These are phyloP conservation scores for Thalassarche chlororhynchos DNA, from an alignment of 2,113 vertebrate species.

Conservation along the genomic window DNA sequence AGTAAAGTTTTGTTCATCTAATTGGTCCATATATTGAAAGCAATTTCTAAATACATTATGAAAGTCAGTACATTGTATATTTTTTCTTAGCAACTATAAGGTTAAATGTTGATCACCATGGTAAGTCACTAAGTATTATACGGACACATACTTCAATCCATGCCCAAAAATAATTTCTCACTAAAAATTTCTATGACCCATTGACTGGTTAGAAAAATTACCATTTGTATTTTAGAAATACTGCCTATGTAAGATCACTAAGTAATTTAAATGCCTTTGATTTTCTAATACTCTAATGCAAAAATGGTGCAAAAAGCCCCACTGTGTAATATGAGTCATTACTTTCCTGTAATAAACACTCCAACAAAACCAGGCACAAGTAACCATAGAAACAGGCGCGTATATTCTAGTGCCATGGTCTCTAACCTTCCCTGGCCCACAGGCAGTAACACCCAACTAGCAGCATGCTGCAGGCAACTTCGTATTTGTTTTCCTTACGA, in stretches of 20 bases:
- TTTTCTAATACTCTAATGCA: constrained; percentile 20
- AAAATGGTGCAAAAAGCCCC: constrained; percentile 43
- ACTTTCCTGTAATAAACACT: constrained; percentile 44
- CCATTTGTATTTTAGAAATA: background rate
- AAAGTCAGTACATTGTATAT: background rate
- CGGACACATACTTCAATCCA: background rate
- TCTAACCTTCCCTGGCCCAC: constrained; percentile 11
- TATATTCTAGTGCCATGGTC: background rate
- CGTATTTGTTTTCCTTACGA: background rate
- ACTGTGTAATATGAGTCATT: constrained; percentile 38
- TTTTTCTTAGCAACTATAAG: background rate
- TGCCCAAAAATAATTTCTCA: background rate
- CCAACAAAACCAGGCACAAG: background rate
- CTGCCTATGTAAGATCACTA: background rate
- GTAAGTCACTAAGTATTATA: background rate
- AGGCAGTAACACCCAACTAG: background rate
- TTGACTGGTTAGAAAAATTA: background rate
- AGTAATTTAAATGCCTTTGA: constrained; percentile 17
- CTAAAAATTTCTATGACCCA: background rate
- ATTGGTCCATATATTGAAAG: background rate
- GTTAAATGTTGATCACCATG: background rate
- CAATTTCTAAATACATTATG: background rate
- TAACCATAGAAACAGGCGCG: constrained; percentile 48
- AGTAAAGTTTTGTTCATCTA: background rate
- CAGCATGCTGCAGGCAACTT: background rate